Evolutionary conservation across 2,113 vertebrate species (phyloP).

Genomic region (Colaptes auratus): DNA sequence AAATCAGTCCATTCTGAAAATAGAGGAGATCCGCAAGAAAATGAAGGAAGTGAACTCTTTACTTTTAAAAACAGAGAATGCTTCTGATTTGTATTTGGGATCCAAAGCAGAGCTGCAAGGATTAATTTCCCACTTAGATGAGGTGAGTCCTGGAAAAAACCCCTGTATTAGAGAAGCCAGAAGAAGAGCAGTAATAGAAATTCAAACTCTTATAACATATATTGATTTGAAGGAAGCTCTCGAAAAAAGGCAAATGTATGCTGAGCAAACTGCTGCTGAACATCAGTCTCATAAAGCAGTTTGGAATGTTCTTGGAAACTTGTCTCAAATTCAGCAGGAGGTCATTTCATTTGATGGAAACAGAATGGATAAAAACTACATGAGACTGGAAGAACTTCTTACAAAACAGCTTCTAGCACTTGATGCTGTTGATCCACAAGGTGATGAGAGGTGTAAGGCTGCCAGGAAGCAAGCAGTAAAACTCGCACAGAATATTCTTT

Average conservation of each 20-base stretch:
- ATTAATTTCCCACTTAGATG: constrained; percentile 88
- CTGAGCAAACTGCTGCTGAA: constrained; percentile 75
- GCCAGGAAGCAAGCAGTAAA: constrained; percentile 95
- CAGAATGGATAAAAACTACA: constrained; percentile 93
- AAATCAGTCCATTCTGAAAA: constrained; percentile 92
- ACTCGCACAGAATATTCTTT: constrained; percentile 95
- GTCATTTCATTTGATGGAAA: constrained; percentile 93
- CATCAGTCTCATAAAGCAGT: constrained; percentile 84
- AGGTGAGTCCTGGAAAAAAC: constrained; percentile 91
- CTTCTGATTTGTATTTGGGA: constrained; percentile 83
- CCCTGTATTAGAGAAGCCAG: constrained; percentile 96
- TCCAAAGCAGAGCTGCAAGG: constrained; percentile 90
- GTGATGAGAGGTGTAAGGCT: constrained; percentile 86
- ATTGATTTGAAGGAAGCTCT: constrained; percentile 91
- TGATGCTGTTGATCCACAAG: constrained; percentile 93
- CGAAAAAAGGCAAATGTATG: constrained; percentile 63
- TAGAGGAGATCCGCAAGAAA: constrained; percentile 88
- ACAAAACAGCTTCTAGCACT: constrained; percentile 94
- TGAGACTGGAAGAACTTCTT: constrained; percentile 92
- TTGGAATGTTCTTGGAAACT: constrained; percentile 87
- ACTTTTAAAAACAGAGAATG: constrained; percentile 81
- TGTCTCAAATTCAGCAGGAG: constrained; percentile 91
- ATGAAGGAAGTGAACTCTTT: constrained; percentile 84
- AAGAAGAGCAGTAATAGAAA: constrained; percentile 90
- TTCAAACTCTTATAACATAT: constrained; percentile 90